Evolutionary conservation across 1,140 invertebrate species (phyloP).

Genomic region (Bombus affinis): DNA sequence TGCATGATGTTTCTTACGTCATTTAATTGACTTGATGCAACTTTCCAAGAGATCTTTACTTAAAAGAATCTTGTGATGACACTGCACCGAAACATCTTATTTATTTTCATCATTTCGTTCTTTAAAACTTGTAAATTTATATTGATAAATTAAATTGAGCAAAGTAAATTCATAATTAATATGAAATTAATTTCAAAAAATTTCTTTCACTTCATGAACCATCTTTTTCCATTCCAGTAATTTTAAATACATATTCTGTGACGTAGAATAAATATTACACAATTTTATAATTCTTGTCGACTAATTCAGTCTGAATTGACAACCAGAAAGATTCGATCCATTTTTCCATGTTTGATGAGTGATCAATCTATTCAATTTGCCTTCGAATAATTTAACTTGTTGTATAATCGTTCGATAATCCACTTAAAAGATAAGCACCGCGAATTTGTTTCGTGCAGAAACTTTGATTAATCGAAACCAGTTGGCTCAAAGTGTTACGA

Average conservation of each 20-base stretch:
- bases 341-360: not conserved
- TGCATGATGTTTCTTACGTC: slow-evolving; percentile 12
- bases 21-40: slow-evolving; percentile 39
- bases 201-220: no score
- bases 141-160: no score
- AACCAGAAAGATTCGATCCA: not conserved
- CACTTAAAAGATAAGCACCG: not conserved
- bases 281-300: not conserved
- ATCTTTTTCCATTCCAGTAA: not conserved
- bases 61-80: not conserved
- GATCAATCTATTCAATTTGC: not conserved
- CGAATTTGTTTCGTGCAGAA: not conserved
- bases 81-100: not conserved
- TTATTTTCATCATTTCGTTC: not conserved
- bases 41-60: not conserved
- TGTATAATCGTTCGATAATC: not conserved
- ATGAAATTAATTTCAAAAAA: not conserved
- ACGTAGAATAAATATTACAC: not conserved
- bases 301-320: not conserved
- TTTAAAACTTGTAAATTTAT: not conserved
- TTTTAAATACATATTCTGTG: not conserved
- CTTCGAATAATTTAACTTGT: not conserved
- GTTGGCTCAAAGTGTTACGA: not conserved
- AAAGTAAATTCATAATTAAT: no score
- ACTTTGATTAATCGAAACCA: not conserved